These are phyloP conservation scores for Colinus virginianus DNA, from an alignment of 2,113 vertebrate species.

Conservation along the genomic window DNA sequence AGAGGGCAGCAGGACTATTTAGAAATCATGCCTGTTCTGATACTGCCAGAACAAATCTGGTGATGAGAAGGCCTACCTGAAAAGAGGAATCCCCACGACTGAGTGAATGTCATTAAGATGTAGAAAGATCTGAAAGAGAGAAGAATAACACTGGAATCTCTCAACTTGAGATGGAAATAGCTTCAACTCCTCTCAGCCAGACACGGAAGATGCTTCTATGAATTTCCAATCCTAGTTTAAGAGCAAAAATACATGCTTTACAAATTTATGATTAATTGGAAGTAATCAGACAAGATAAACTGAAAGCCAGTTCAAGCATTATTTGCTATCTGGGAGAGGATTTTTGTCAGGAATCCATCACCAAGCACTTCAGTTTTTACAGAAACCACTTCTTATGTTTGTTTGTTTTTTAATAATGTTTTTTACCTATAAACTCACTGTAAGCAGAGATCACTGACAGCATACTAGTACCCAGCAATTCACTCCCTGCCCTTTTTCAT, in stretches of 20 bases:
- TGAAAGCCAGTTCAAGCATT: not conserved
- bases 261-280: not conserved
- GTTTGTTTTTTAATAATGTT: not conserved
- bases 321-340: not conserved
- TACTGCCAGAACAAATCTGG: not conserved
- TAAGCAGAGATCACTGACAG: not conserved
- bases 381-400: not conserved
- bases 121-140: conserved; percentile 83
- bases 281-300: not conserved
- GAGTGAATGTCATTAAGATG: conserved; percentile 87
- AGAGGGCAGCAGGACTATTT: not conserved
- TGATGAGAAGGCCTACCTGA: conserved; percentile 79
- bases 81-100: conserved; percentile 88
- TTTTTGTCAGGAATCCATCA: not conserved
- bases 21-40: not conserved
- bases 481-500: not conserved
- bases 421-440: not conserved
- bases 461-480: not conserved
- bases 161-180: fast-evolving
- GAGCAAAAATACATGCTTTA: not conserved
- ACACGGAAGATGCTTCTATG: not conserved
- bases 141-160: not conserved
- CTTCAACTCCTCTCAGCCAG: not conserved
- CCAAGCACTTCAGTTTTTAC: not conserved
- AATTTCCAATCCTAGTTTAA: not conserved